Evolutionary conservation across 2,113 vertebrate genomes (phyloP).

Genomic region (Ochotona princeps): DNA sequence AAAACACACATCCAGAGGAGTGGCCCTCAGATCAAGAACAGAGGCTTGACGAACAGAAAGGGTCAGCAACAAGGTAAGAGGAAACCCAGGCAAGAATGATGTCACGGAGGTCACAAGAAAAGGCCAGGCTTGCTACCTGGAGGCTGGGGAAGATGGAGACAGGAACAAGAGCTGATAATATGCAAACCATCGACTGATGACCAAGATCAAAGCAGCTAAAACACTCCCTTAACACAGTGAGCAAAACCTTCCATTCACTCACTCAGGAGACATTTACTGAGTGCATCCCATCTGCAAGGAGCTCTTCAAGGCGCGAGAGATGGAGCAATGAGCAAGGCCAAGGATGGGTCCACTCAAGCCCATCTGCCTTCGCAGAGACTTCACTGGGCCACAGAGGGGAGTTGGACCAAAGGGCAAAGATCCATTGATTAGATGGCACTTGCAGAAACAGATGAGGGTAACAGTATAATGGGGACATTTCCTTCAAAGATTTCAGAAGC

Average conservation of each 20-base stretch:
- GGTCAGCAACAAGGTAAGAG: not conserved
- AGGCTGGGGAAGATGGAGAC: not conserved
- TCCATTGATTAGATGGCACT: not conserved
- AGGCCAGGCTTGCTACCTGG: accelerated
- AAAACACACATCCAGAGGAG: not conserved
- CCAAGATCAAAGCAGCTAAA: not conserved
- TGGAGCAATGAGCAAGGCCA: not conserved
- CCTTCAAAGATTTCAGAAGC: constrained; percentile 5
- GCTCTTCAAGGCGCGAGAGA: not conserved
- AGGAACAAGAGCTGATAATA: not conserved
- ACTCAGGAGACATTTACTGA: not conserved
- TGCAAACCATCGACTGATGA: accelerated
- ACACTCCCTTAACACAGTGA: accelerated
- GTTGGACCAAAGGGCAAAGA: not conserved
- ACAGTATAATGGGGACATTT: not conserved
- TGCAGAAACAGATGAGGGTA: not conserved
- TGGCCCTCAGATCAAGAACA: not conserved
- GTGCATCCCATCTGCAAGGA: not conserved
- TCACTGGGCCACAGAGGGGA: not conserved
- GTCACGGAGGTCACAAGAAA: not conserved
- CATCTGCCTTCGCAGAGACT: not conserved
- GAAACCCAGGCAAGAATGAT: not conserved
- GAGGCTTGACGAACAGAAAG: not conserved
- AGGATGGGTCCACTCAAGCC: not conserved
- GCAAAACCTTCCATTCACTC: not conserved